Evolutionary conservation across 2,888 invertebrate species (phyloP), one percentile per base, ranked within the genome.

Genomic region (Copidosoma aretas): DNA sequence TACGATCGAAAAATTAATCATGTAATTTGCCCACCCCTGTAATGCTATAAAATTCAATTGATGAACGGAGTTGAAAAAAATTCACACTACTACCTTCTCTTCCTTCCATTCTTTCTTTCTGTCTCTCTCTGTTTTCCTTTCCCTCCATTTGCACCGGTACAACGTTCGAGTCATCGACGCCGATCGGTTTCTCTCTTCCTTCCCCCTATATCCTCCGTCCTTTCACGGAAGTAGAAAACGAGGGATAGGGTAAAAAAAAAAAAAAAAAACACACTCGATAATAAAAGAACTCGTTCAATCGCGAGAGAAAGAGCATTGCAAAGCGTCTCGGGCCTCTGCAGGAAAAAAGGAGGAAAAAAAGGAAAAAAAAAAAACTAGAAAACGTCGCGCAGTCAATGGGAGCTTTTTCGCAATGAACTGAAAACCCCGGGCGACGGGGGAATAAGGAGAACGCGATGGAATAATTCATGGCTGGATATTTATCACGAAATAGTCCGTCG

Each of bases 221-320:
- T 56, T 19, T 24, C 51, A n/a, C 32, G 19, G n/a, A 19, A 41
- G 24, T 51, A 60, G 64, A 68, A 60, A 68, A 41, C 14, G 17
- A 25, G 39, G 25, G 17, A 19, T 39, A 22, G 22, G 22, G 52
- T 32, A 8, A 49, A 19, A 49, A 63, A 68, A 49, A 32, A 10
- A 17, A 49, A 19, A 10, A n/a, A 41, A 22, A 19, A 32, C 22
- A 56, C 58, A 22, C 39, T 52, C 62, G 65, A 66, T 63, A 70
- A 70, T 70, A 70, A 60, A 70, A 70, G 59, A 62, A 51, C 59
- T 17, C 62, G 62, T 66, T 69, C 65, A 52, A 66, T 69, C 59
- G 65, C 59, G 54, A 70, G 32, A 32, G 59, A 65, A 64, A 60
- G 60, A 58, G 65, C 58, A 56, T 64, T 64, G 60, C 54, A 46